Base-by-base conservation (phyloP, 2,113 vertebrate species). In the Corythoichthys haematopterus region DNA sequence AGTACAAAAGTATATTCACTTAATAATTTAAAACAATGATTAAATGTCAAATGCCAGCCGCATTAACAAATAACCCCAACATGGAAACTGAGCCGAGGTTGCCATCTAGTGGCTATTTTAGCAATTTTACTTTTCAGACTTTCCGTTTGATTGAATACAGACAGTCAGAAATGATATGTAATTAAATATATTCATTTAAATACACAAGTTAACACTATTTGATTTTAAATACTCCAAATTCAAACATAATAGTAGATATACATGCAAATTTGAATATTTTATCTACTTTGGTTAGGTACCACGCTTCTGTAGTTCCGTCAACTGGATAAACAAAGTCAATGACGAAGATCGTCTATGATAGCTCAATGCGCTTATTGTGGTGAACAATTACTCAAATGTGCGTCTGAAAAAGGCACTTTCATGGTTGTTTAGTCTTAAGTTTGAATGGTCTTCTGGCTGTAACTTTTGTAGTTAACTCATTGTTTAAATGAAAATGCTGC, bases 41-140 rank as follows among this genome's bases (percentile, higher is more conserved):
- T 6, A 56, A 36, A 4, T 14, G 6, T 56, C 5, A 13, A 56
- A 56, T 55, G 6, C 52, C 7, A 35, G 5, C 28, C 9, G 20
- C 10, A 55, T 55, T 10, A 33, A 33, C 52, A 43, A 43, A 43
- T 43, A 43, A 43, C 40, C 1, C 12, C 28, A 56, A 56, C 55
- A 7, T 4, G 1, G 36, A 64, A 37, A 45, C 65, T 71, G 13
- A 28, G 66, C 7, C 50, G 57, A 75, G 10, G 65, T 74, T 73
- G 72, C 77, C 85, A 82, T 83, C 88, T 81, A 63, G 65, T 11
- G 87, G 79, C n/a, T 6, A 20, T 9, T 61, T 3, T 45, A 16
- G n/a, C 0, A 43, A 60, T 10, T 15, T 40, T 40, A 43, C 4
- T 61, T 61, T 60, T 60, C 58, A 10, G 37, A 53, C 50, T 12